A percentile compares a stretch with the other conserved stretches of the same genome.
Conservation (phyloP, 1,140 invertebrate genomes). For the Drosophila nigrodunni region DNA sequence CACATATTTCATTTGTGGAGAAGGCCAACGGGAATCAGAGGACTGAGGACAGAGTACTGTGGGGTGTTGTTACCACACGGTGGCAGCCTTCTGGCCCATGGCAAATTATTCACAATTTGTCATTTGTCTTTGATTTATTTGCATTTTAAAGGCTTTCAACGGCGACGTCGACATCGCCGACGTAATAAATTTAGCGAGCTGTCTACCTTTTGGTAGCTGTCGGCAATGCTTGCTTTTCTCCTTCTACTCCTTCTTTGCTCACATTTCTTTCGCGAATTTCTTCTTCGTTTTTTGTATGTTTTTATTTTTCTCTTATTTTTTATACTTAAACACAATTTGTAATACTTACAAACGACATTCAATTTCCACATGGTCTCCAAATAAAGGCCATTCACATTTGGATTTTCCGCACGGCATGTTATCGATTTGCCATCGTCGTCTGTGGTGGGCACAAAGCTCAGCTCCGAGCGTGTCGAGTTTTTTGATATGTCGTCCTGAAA, state of each 20-base stretch:
- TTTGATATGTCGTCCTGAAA: constrained; percentile 90
- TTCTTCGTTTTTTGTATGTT: constrained; percentile 8
- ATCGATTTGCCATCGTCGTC: constrained; percentile 94
- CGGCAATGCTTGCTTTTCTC: constrained; percentile 52
- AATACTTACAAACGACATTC: constrained; percentile 94
- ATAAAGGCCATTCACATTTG: constrained; percentile 91
- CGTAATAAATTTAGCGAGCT: constrained; percentile 78
- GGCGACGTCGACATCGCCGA: constrained; percentile 70
- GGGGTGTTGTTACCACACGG: background rate
- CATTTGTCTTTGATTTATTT: constrained; percentile 84
- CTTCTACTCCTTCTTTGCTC: background rate
- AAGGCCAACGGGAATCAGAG: background rate
- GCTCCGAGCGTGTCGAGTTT: constrained; percentile 93
- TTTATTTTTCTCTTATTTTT: constrained; percentile 50
- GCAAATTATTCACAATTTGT: constrained; percentile 84
- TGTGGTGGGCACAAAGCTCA: constrained; percentile 93
- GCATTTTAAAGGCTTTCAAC: constrained; percentile 83
- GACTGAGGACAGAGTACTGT: background rate
- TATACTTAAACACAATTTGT: constrained; percentile 79
- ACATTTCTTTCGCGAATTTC: background rate
- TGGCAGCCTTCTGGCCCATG: constrained; percentile 66
- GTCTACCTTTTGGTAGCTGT: constrained; percentile 80
- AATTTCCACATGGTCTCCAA: constrained; percentile 94
- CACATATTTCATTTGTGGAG: constrained; percentile 72
- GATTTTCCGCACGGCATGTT: constrained; percentile 94